These are phyloP conservation scores for Neodiprion lecontei DNA, from an alignment of 1,140 invertebrate species.

Conservation along the genomic window DNA sequence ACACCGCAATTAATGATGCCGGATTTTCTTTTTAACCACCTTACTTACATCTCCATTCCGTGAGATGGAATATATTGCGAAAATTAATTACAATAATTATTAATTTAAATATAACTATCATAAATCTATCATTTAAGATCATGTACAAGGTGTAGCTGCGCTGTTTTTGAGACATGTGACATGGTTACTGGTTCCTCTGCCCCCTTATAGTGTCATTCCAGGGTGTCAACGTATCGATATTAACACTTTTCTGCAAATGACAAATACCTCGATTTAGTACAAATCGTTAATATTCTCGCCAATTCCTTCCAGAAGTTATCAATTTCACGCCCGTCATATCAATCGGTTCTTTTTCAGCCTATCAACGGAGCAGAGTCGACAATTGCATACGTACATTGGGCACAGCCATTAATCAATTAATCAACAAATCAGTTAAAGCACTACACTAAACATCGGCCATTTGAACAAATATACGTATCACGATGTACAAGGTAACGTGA, in stretches of 20 bases:
- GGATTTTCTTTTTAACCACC: too few species aligned
- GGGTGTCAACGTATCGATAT: neutral
- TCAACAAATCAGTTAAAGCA: neutral
- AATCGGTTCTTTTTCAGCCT: too few species aligned
- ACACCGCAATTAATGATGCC: too few species aligned
- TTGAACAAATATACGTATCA: neutral
- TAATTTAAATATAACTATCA: neutral
- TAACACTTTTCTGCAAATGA: too few species aligned
- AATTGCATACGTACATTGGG: neutral
- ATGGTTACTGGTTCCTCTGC: conserved; percentile 29
- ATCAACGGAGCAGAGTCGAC: neutral
- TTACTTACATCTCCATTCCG: too few species aligned
- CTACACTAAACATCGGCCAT: neutral
- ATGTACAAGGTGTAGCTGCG: conserved; percentile 55
- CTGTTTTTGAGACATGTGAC: conserved; percentile 41
- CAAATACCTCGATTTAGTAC: too few species aligned
- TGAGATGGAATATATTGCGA: too few species aligned
- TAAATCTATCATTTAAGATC: conserved; percentile 40
- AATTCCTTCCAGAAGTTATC: too few species aligned
- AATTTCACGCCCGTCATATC: too few species aligned
- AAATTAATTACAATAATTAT: neutral
- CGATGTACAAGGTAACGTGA: neutral
- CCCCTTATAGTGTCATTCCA: too few species aligned
- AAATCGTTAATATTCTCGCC: too few species aligned
- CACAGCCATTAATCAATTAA: neutral